phyloP scores from a whole-genome alignment of 2,888 invertebrate genomes.

The Acanthacorydalis orientalis region DNA sequence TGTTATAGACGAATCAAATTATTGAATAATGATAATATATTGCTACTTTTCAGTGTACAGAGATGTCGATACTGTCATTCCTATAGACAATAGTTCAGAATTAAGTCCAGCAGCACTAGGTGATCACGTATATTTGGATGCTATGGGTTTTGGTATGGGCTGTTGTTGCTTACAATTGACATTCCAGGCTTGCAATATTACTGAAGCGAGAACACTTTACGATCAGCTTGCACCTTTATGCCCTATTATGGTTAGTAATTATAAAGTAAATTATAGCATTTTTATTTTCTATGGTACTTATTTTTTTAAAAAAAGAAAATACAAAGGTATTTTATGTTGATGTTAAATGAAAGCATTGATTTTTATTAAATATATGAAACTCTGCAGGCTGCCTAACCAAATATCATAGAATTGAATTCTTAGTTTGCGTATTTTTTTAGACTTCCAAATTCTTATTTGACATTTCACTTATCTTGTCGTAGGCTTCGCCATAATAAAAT shows the following conservation, averaged over 20 bases:
- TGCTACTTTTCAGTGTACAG: slow-evolving; percentile 52
- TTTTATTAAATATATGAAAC: no score
- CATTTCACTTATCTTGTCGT: no score
- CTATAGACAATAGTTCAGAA: slow-evolving; percentile 58
- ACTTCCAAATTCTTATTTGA: no score
- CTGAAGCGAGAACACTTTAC: slow-evolving; percentile 87
- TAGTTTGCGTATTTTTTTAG: no score
- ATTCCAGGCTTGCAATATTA: slow-evolving; percentile 93
- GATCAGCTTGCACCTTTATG: slow-evolving; percentile 95
- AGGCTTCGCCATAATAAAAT: no score
- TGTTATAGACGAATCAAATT: neutral
- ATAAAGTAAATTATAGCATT: no score
- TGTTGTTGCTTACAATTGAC: slow-evolving; percentile 93
- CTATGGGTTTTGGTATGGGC: slow-evolving; percentile 99
- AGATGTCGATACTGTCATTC: slow-evolving; percentile 72
- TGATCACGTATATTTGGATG: slow-evolving; percentile 94
- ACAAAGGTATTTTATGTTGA: no score
- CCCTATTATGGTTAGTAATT: slow-evolving; percentile 71
- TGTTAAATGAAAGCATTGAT: no score
- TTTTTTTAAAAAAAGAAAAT: no score
- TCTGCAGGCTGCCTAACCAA: no score
- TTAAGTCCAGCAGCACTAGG: slow-evolving; percentile 51
- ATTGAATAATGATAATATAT: slow-evolving; percentile 1
- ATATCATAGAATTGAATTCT: no score
- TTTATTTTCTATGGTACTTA: no score